Percentiles rank a stretch among this genome's conserved stretches.
Conservation (phyloP, 2,888 invertebrate species). For the Eudemis profundana region DNA sequence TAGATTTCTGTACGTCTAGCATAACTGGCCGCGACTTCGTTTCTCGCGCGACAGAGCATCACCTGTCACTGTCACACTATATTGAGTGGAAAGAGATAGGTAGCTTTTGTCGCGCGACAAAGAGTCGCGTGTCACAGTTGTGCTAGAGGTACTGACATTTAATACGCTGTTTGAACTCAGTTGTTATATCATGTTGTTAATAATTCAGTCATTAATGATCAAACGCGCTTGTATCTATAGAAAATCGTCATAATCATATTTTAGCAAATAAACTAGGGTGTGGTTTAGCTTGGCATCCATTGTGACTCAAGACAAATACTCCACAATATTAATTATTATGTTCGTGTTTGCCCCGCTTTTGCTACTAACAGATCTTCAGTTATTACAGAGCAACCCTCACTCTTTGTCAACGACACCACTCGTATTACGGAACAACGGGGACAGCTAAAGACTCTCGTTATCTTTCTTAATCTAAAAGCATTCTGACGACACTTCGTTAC, state of each 20-base stretch:
- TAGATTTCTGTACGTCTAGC: too few relatives aligned
- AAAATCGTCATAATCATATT: background rate
- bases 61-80: too few relatives aligned
- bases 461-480: conserved; percentile 43
- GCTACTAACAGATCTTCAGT: conserved; percentile 47
- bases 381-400: conserved; percentile 50
- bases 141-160: too few relatives aligned
- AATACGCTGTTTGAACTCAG: too few relatives aligned
- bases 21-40: too few relatives aligned
- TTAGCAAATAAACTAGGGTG: background rate
- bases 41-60: too few relatives aligned
- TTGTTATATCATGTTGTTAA: too few relatives aligned
- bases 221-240: background rate
- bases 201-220: background rate
- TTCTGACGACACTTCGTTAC: conserved; percentile 49
- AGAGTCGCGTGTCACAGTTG: too few relatives aligned
- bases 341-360: conserved; percentile 33
- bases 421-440: conserved; percentile 48
- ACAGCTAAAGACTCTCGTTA: conserved; percentile 41
- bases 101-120: too few relatives aligned
- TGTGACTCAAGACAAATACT: background rate
- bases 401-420: conserved; percentile 51
- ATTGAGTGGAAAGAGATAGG: too few relatives aligned
- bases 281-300: conserved; percentile 14
- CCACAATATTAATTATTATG: conserved; percentile 36